phyloP scores from a whole-genome alignment of 2,113 vertebrate genomes.

The human (Homo sapiens) region GRCh38 chr1:112403501-112404000 shows the following conservation, averaged over 20 bases:
- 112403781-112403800: neutral
- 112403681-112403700: neutral
- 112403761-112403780: neutral
- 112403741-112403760: neutral
- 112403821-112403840: neutral
- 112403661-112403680: conserved; percentile 25
- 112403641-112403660: conserved; percentile 21
- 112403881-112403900: conserved; percentile 44
- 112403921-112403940: neutral
- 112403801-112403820: neutral
- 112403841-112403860: neutral
- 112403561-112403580: neutral
- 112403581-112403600: conserved; percentile 45
- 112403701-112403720: neutral
- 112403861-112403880: conserved; percentile 3
- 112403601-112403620: conserved; percentile 40
- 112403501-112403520: neutral
- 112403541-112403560: neutral
- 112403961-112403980: neutral
- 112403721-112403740: neutral
- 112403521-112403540: neutral
- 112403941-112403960: neutral
- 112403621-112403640: conserved; percentile 16
- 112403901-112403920: neutral
- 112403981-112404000: neutral